These are phyloP conservation scores for Cylas formicarius DNA, from an alignment of 1,140 invertebrate genomes.

Conservation along the genomic window DNA sequence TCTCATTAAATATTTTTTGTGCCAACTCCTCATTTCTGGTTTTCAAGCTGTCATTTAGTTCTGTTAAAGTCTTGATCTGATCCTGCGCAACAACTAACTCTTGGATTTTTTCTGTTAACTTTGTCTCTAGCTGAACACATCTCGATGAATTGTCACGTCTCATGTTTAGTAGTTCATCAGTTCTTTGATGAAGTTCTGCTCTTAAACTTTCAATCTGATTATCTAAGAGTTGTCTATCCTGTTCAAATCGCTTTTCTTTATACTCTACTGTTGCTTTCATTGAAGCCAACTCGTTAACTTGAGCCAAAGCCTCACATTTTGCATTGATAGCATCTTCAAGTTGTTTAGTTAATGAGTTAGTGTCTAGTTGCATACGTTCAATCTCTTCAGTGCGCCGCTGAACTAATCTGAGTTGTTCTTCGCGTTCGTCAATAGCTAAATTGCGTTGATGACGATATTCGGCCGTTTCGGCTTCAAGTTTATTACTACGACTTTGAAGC, in stretches of 20 bases:
- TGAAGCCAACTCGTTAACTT: constrained; percentile 71
- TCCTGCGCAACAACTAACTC: constrained; percentile 64
- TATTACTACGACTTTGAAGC: constrained; percentile 51
- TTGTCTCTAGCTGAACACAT: constrained; percentile 64
- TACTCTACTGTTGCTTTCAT: constrained; percentile 70
- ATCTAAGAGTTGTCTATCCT: constrained; percentile 65
- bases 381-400: constrained; percentile 62
- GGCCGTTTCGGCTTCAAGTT: constrained; percentile 48
- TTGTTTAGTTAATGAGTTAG: constrained; percentile 56
- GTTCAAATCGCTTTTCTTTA: constrained; percentile 74
- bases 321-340: constrained; percentile 59
- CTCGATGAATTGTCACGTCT: constrained; percentile 67
- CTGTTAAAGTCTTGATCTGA: constrained; percentile 54
- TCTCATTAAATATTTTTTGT: constrained; percentile 66
- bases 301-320: constrained; percentile 75
- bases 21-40: constrained; percentile 64
- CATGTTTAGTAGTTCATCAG: constrained; percentile 65
- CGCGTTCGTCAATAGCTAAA: constrained; percentile 60
- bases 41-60: constrained; percentile 59
- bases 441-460: constrained; percentile 54
- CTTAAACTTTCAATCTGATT: constrained; percentile 70
- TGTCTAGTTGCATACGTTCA: constrained; percentile 57
- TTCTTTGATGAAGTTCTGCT: constrained; percentile 66
- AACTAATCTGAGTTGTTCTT: constrained; percentile 59
- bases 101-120: constrained; percentile 70